Conservation (phyloP, 2,888 invertebrate species). For the Andrena bicolor region DNA sequence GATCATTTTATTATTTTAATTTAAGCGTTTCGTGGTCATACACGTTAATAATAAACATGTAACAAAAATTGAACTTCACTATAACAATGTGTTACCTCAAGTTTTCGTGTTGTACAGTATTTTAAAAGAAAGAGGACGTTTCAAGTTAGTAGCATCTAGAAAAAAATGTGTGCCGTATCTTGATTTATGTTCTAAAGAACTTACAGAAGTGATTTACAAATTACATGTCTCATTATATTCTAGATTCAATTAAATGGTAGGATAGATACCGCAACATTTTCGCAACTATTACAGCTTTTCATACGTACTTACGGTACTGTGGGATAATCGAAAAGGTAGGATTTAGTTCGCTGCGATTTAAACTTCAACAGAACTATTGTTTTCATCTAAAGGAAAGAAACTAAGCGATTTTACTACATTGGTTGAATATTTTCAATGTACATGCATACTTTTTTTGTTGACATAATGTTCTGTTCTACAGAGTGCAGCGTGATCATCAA, state of each 20-base stretch:
- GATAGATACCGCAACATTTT: constrained; percentile 22
- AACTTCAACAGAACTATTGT: neutral
- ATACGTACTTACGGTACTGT: constrained; percentile 28
- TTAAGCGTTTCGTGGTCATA: constrained; percentile 4
- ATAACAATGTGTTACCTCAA: neutral
- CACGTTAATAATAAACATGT: neutral
- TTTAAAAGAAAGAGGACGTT: neutral
- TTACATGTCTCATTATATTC: constrained; percentile 49
- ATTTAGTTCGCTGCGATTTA: neutral
- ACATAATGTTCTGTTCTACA: constrained; percentile 19
- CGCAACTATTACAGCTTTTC: constrained; percentile 1
- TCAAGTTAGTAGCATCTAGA: constrained; percentile 33
- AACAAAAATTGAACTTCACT: neutral
- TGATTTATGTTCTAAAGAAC: constrained; percentile 51
- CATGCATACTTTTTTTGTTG: constrained; percentile 23
- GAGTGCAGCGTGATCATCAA: constrained; percentile 37
- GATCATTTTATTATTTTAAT: neutral
- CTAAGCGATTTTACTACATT: constrained; percentile 14
- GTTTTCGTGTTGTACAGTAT: neutral
- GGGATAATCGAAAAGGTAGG: neutral
- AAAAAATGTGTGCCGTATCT: constrained; percentile 28
- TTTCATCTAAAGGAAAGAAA: constrained; percentile 1
- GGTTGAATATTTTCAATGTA: constrained; percentile 29
- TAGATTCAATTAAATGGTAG: constrained; percentile 46
- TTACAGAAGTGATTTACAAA: constrained; percentile 66